phyloP scores from a whole-genome alignment of 2,888 invertebrate genomes.

The Clanis bilineata region DNA sequence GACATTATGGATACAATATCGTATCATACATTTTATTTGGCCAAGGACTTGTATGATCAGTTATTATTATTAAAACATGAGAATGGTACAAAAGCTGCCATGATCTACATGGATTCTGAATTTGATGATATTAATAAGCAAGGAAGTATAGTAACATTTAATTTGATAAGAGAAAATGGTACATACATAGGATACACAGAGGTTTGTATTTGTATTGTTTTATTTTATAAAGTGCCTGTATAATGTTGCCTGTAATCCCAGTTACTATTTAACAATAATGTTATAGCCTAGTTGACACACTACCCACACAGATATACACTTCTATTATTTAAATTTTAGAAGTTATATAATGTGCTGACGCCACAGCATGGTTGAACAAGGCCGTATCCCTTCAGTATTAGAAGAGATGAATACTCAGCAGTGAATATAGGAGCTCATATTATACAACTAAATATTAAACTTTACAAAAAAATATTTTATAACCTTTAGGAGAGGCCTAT shows the following conservation, averaged over 20 bases:
- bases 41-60: constrained; percentile 86
- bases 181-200: constrained; percentile 94
- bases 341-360: too few relatives aligned
- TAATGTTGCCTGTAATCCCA: too few relatives aligned
- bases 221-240: too few relatives aligned
- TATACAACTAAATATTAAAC: not conserved
- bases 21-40: constrained; percentile 88
- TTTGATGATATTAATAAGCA: constrained; percentile 85
- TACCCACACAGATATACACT: too few relatives aligned
- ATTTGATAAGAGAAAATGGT: constrained; percentile 89
- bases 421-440: too few relatives aligned
- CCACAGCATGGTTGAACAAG: too few relatives aligned
- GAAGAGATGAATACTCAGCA: too few relatives aligned
- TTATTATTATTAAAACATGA: constrained; percentile 85
- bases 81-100: constrained; percentile 86
- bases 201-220: constrained; percentile 68
- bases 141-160: constrained; percentile 95
- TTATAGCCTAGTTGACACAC: too few relatives aligned
- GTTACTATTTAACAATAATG: too few relatives aligned
- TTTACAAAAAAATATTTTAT: not conserved
- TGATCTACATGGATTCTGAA: constrained; percentile 88
- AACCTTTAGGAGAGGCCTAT: too few relatives aligned
- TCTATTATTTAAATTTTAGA: too few relatives aligned
- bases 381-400: too few relatives aligned
- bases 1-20: constrained; percentile 85